Evolutionary conservation across 2,888 invertebrate species (phyloP), one percentile per base, ranked within the genome.

Genomic region (Drosophila ezoana): DNA sequence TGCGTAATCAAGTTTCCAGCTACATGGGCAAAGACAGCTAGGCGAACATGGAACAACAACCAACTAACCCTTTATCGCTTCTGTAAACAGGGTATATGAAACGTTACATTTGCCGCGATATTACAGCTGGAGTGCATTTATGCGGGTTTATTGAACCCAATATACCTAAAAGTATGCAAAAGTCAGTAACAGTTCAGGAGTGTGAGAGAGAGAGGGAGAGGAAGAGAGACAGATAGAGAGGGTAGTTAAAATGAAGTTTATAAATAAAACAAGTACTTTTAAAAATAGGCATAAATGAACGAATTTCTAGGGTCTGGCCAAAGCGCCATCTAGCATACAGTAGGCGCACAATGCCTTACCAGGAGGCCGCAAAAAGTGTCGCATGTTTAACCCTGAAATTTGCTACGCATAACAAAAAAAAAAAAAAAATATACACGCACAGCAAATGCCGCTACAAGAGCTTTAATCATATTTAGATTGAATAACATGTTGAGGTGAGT

Each of bases 401-500:
- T 14, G 16, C 16, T 8, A 16, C 16, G 37, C 28, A 57, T 33
- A 57, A 35, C 41, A 13, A 33, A 33, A 52, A n/a, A n/a, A n/a
- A n/a, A n/a, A n/a, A n/a, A n/a, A n/a, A n/a, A n/a, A n/a, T n/a
- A n/a, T n/a, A n/a, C 6, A 18, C 16, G 45, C 14, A 35, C 13
- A 33, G 20, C 16, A 44, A 43, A 38, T 51, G 49, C 13, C 35
- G 43, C 18, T 35, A 53, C 43, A 20, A 44, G 54, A 69, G 79
- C 61, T 70, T 75, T 64, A 79, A 64, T 69, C 69, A 41, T 14
- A 64, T 63, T 56, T 58, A 59, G 60, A 60, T 71, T 72, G 58
- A 71, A 58, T 68, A 74, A 74, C 43, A 63, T 65, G 60, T 61
- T 79, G 57, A 76, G 62, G 73, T 78, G 61, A 80, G 79, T 28